Evolutionary conservation across 2,797 vertebrate genomes (phyloP).

Genomic region (Platalea minor): DNA sequence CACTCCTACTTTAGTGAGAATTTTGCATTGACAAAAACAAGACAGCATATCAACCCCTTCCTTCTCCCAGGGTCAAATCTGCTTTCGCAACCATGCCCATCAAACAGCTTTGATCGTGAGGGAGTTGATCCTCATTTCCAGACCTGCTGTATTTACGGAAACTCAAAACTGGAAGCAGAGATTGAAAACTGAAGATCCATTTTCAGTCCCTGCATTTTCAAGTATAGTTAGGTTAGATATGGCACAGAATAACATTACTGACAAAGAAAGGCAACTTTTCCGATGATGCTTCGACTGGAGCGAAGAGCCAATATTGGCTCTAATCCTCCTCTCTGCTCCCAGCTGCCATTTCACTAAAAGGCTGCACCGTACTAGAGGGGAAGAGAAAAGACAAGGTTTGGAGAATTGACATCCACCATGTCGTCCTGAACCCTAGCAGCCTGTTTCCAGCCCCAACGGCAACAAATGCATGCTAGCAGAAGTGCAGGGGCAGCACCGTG

Average conservation of each 20-base stretch:
- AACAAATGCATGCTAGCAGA: background rate
- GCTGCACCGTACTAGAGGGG: background rate
- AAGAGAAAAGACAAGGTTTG: background rate
- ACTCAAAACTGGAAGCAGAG: background rate
- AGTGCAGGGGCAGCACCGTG: background rate
- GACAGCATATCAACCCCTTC: background rate
- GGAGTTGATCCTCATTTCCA: background rate
- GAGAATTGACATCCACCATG: background rate
- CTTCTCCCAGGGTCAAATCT: background rate
- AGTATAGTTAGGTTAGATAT: constrained; percentile 32
- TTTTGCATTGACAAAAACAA: constrained; percentile 6
- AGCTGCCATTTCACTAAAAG: constrained; percentile 6
- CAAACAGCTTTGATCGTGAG: background rate
- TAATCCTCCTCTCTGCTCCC: background rate
- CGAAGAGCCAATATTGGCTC: background rate
- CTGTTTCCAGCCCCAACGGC: background rate
- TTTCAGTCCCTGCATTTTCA: constrained; percentile 41
- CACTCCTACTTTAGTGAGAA: background rate
- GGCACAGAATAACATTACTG: background rate
- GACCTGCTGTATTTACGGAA: background rate
- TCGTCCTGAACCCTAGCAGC: background rate
- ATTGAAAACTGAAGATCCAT: background rate
- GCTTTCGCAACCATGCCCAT: background rate
- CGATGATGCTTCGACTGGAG: background rate
- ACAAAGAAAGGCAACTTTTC: background rate